A percentile compares a stretch with the other conserved stretches of the same genome.
Evolutionary conservation across 2,113 vertebrate genomes (phyloP).

Genomic region (Myxocyprinus asiaticus): DNA sequence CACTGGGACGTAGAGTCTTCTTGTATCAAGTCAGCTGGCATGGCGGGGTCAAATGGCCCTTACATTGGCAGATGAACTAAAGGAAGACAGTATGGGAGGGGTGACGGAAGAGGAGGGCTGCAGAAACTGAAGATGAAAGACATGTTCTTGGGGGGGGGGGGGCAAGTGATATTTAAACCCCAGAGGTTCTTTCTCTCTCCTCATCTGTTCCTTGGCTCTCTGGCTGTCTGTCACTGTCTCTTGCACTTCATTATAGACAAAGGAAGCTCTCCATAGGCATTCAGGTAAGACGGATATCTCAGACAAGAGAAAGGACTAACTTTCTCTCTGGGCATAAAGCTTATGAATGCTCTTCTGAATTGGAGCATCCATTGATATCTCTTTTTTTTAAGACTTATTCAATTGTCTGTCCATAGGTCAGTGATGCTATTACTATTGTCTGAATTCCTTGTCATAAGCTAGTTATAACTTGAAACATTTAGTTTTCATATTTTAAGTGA

Average conservation of each 20-base stretch:
- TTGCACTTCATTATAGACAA: slow-evolving; percentile 64
- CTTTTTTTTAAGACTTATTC: slow-evolving; percentile 1
- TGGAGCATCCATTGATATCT: not conserved
- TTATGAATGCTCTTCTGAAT: slow-evolving; percentile 32
- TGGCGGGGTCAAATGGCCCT: slow-evolving; percentile 30
- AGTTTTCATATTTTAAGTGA: too few relatives aligned
- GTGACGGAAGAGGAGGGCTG: not conserved
- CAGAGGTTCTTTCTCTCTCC: slow-evolving; percentile 67
- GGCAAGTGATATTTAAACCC: slow-evolving; percentile 78
- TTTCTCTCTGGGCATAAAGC: slow-evolving; percentile 54
- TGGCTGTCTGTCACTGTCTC: slow-evolving; percentile 58
- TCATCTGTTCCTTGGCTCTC: slow-evolving; percentile 63
- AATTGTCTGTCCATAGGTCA: not conserved
- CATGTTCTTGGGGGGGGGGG: slow-evolving; percentile 34
- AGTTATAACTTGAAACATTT: too few relatives aligned
- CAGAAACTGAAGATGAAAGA: slow-evolving; percentile 52
- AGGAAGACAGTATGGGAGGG: not conserved
- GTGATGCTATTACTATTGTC: not conserved
- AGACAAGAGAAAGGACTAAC: slow-evolving; percentile 29
- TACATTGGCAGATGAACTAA: not conserved
- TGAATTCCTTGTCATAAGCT: not conserved
- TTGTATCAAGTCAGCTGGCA: slow-evolving; percentile 28
- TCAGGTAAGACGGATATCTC: slow-evolving; percentile 71
- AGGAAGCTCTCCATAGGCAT: slow-evolving; percentile 67
- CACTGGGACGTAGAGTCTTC: slow-evolving; percentile 1